Evolutionary conservation across 2,113 vertebrate genomes (phyloP), one percentile per base, ranked within the genome.

Genomic region (Oceanites oceanicus): DNA sequence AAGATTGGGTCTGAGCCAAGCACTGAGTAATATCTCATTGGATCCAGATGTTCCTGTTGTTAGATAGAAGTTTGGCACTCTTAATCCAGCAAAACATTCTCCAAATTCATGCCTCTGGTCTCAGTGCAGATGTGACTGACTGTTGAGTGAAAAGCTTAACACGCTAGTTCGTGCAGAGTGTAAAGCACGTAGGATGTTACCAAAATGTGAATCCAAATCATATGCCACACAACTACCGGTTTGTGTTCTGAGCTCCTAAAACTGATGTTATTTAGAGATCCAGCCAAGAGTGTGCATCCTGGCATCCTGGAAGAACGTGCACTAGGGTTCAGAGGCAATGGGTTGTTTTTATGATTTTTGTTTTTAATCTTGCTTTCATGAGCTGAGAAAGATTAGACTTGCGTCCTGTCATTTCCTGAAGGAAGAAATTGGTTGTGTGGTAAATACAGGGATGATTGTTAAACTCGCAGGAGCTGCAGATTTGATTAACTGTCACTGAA

Each of bases 1-100:
- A 82, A 85, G 91, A 22, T 88, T 87, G 86, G 40, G n/a, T 70
- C 58, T 83, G 53, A 92, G 96, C 96, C 96, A 95, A 95, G 40
- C 59, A 56, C 68, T 91, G 78, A 91, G 71, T 93, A 94, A 93
- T 84, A 65, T 72, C 68, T 96, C 83, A 95, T 95, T 96, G 82
- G 78, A 96, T 86, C 94, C 95, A 97, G 97, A 98, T 96, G 96
- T 94, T 95, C 79, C 58, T 85, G 77, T 56, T 93, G 79, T 82
- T 94, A 91, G 89, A 93, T 87, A 59, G 68, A 90, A 82, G 70
- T 71, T 59, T 96, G 72, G 52, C 45, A 47, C 58, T 38, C 66
- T 90, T 53, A 68, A 79, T 70, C 36, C 52, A 67, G 91, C 56
- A 92, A 86, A 95, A 61, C 3, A 2, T 40, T 90, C 42, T 94